These are phyloP conservation scores for Calosoma granatense DNA, from an alignment of 1,140 invertebrate genomes.

Conservation along the genomic window DNA sequence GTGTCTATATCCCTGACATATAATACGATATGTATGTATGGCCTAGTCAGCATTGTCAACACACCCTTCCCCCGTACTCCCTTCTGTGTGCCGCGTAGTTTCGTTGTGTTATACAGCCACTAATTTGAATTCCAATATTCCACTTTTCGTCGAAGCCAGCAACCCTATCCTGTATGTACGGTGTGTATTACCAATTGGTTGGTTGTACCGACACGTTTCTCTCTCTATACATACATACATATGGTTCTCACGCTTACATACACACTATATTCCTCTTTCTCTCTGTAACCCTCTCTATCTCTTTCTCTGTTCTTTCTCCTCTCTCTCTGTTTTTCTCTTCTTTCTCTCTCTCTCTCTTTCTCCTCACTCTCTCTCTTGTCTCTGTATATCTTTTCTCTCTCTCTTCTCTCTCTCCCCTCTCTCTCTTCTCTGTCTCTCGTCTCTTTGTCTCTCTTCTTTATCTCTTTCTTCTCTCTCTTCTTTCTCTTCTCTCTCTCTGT, in stretches of 20 bases:
- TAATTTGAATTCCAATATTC: not conserved
- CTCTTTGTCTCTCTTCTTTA: not conserved
- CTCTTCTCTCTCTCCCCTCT: not conserved
- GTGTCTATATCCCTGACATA: too few relatives aligned
- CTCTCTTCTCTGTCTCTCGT: conserved; percentile 3
- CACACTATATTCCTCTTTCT: too few relatives aligned
- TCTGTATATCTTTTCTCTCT: not conserved
- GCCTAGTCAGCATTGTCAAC: too few relatives aligned
- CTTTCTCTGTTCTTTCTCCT: too few relatives aligned
- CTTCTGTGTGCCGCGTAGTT: too few relatives aligned
- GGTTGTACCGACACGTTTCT: not conserved
- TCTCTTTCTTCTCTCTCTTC: not conserved
- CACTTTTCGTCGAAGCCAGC: not conserved
- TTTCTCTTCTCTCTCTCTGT: not conserved
- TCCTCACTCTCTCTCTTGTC: not conserved
- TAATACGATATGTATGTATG: too few relatives aligned
- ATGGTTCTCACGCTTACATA: too few relatives aligned
- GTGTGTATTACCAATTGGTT: too few relatives aligned
- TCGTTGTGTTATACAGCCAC: too few relatives aligned
- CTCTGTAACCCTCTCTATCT: too few relatives aligned
- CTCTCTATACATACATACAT: not conserved
- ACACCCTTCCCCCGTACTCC: too few relatives aligned
- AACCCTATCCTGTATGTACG: not conserved
- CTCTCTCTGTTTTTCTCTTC: not conserved
- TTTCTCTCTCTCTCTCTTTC: not conserved